A percentile compares a stretch with the other conserved stretches of the same genome.
These are phyloP conservation scores for Rhinella marina DNA, from an alignment of 2,797 vertebrate species.

Conservation along the genomic window DNA sequence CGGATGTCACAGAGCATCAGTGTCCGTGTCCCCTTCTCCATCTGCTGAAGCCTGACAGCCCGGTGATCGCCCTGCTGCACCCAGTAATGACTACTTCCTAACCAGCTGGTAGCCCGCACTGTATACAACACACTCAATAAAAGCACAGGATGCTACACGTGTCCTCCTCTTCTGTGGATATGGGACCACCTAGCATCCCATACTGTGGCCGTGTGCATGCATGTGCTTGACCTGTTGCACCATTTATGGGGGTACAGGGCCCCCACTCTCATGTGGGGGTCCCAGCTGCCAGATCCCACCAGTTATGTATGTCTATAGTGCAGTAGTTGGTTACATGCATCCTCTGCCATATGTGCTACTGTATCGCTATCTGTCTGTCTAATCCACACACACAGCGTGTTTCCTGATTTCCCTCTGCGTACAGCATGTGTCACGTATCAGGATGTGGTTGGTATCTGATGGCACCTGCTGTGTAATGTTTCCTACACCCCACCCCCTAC, in stretches of 20 bases:
- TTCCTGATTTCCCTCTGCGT: neutral
- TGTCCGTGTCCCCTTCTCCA: neutral
- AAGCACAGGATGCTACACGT: neutral
- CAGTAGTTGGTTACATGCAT: too few relatives aligned
- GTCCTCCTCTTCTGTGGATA: neutral
- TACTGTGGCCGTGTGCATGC: too few relatives aligned
- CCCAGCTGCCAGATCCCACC: too few relatives aligned
- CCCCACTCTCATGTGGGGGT: too few relatives aligned
- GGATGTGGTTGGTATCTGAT: neutral
- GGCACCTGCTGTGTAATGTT: neutral
- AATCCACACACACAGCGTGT: too few relatives aligned
- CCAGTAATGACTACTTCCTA: constrained; percentile 12
- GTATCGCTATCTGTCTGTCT: too few relatives aligned
- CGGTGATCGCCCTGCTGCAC: neutral
- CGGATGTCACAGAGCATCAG: neutral
- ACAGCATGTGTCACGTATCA: neutral
- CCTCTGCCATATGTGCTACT: too few relatives aligned
- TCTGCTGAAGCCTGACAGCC: neutral
- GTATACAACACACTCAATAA: neutral
- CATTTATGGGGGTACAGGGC: too few relatives aligned
- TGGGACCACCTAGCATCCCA: neutral
- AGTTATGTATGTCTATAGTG: too few relatives aligned
- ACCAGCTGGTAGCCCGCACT: neutral
- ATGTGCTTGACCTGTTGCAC: too few relatives aligned
- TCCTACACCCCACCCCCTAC: neutral